Base-by-base conservation (phyloP, 1,140 invertebrate species). In the Helicoverpa armigera region DNA sequence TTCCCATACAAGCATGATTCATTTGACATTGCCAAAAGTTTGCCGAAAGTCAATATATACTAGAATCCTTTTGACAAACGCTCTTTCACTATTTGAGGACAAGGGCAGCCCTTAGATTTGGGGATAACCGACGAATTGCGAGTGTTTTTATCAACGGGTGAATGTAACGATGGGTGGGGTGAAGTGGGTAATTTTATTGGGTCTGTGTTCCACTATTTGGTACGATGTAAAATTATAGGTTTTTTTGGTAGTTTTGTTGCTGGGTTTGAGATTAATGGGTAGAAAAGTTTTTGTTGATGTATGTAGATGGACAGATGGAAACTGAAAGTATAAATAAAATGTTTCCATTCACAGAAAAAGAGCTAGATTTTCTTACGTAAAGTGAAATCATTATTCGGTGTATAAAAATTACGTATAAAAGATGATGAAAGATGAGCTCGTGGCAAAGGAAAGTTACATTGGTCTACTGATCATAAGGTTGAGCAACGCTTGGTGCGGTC, bases 1-100 rank as follows among this genome's bases (percentile, higher is more conserved):
- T 9, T 0, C 12, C 7, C 61, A 31, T 43, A 16, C 43, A 50
- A 69, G 23, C 14, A 54, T 35, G 16, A 75, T 63, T 69, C 63
- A 78, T 65, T 67, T 56, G 51, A 35, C 23, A 67, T 43, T 18
- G 67, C 48, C 14, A 29, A 56, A 54, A 78, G n/a, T 67, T 54
- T 48, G 65, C 10, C 3, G 1, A 65, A n/a, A 48, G 76, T 70
- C 65, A 58, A 70, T 60, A 69, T 18, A 69, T n/a, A 23, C 23
- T 61, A 61, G 60, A 78, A 79, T 79, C 65, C 65, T 69, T 78
- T 48, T 31, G 9, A 77, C 53, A 58, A 48, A 79, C 29, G 9
- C 13, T 79, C 31, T 18, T 65, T 35, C 23, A 13, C 23, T 5
- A 18, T 12, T 3, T 31, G 53, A 16, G 14, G 53, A 60, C 63